Evolutionary conservation across 2,797 vertebrate species (phyloP).

Genomic region (Lagodon rhomboides): DNA sequence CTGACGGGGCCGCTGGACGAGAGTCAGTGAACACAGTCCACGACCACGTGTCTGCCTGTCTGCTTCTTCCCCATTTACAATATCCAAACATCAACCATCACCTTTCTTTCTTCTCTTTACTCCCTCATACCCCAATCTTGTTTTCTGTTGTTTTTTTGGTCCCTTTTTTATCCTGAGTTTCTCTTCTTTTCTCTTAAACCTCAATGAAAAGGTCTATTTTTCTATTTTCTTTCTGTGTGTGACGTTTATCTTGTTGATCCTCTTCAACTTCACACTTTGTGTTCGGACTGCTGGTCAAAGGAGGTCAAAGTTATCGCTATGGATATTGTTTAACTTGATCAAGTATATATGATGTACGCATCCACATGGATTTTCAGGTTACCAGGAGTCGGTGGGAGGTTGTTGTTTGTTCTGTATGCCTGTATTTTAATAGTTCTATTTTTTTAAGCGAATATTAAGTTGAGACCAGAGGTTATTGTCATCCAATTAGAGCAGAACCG

Average conservation of each 20-base stretch:
- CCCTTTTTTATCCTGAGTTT: conserved; percentile 1
- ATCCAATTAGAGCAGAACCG: conserved; percentile 52
- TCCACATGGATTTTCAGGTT: conserved; percentile 63
- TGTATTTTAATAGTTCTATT: conserved; percentile 73
- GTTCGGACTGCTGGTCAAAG: conserved; percentile 40
- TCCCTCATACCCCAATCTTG: conserved; percentile 8
- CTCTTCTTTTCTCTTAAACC: conserved; percentile 32
- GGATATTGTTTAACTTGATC: conserved; percentile 55
- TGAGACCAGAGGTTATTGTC: conserved; percentile 52
- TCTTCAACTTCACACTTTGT: conserved; percentile 26
- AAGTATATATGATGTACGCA: conserved; percentile 54
- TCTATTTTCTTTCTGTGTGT: conserved; percentile 63
- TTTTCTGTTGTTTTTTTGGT: neutral
- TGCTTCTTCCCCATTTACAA: conserved; percentile 37
- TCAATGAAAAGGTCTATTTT: conserved; percentile 68
- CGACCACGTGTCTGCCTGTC: conserved; percentile 28
- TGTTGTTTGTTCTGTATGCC: conserved; percentile 49
- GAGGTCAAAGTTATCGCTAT: conserved; percentile 49
- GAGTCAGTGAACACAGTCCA: conserved; percentile 87
- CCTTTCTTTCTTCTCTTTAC: conserved; percentile 31
- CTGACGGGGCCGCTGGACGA: conserved; percentile 93
- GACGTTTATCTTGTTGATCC: conserved; percentile 36
- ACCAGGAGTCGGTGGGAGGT: conserved; percentile 26
- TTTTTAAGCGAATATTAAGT: conserved; percentile 65
- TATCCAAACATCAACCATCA: conserved; percentile 42